Conservation (phyloP, 2,888 invertebrate species). For the Andrena fulva region DNA sequence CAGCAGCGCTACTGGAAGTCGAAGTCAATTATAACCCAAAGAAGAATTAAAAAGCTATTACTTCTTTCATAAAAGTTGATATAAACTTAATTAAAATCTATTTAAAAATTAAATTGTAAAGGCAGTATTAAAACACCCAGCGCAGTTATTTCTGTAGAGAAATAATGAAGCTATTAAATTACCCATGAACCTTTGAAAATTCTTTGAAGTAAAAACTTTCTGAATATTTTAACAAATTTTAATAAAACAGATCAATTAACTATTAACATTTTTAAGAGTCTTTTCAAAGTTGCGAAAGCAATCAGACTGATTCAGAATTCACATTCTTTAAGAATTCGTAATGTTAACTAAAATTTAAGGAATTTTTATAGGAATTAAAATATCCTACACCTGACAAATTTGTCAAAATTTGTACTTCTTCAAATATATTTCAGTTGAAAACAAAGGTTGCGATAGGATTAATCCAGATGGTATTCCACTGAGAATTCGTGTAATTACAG, state of each 20-base stretch:
- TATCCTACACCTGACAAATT: too few species aligned
- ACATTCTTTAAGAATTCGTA: too few species aligned
- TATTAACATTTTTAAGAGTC: too few species aligned
- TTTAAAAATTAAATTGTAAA: too few species aligned
- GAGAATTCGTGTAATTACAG: constrained; percentile 2
- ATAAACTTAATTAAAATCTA: background rate
- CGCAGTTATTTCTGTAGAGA: background rate
- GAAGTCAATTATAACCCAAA: background rate
- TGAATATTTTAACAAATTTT: background rate
- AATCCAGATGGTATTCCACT: background rate
- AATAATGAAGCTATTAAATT: background rate
- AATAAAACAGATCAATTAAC: too few species aligned
- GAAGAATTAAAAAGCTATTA: background rate
- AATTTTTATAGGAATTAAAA: too few species aligned
- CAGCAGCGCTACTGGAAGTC: background rate
- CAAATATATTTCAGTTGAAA: background rate
- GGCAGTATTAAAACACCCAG: background rate
- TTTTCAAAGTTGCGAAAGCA: too few species aligned
- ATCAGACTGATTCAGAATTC: too few species aligned
- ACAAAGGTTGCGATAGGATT: too few species aligned
- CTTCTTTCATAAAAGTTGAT: background rate
- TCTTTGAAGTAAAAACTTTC: too few species aligned
- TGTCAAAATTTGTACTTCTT: background rate
- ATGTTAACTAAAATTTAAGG: too few species aligned
- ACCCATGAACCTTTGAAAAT: too few species aligned